Evolutionary conservation across 2,888 invertebrate genomes (phyloP).

Genomic region (Drosophila helvetica): DNA sequence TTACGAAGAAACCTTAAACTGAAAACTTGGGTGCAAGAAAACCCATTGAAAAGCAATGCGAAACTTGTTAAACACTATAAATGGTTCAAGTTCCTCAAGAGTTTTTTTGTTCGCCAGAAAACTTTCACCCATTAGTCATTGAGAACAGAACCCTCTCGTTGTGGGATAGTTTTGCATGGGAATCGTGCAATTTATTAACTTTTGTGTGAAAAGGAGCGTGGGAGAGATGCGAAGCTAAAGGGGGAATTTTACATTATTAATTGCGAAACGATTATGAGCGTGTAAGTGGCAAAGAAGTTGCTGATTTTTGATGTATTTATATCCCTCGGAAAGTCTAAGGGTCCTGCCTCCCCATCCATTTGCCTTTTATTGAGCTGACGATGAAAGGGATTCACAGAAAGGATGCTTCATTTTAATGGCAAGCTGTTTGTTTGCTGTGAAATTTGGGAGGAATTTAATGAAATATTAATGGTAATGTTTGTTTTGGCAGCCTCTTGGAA

Average conservation of each 20-base stretch:
- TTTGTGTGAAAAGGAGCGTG: neutral
- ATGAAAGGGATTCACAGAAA: slow-evolving; percentile 1
- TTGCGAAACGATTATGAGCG: slow-evolving; percentile 36
- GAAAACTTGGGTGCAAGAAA: slow-evolving; percentile 7
- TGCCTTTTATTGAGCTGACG: slow-evolving; percentile 8
- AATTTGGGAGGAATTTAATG: neutral
- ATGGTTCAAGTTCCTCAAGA: slow-evolving; percentile 39
- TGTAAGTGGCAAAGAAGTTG: slow-evolving; percentile 32
- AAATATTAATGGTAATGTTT: neutral
- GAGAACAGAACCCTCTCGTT: slow-evolving; percentile 24
- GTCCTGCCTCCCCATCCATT: neutral
- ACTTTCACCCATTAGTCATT: slow-evolving; percentile 67
- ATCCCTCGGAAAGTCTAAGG: slow-evolving; percentile 6
- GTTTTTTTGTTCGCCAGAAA: slow-evolving; percentile 46
- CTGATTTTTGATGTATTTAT: slow-evolving; percentile 15
- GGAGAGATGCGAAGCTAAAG: neutral
- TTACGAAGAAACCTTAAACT: slow-evolving; percentile 22
- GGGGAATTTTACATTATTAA: slow-evolving; percentile 18
- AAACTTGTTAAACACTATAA: slow-evolving; percentile 51
- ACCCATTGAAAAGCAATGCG: slow-evolving; percentile 21
- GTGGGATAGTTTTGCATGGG: slow-evolving; percentile 47
- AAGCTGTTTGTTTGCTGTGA: neutral
- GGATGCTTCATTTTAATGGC: neutral
- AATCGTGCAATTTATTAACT: slow-evolving; percentile 35
- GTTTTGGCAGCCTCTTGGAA: neutral